Percentiles rank a stretch among this genome's conserved stretches.
Evolutionary conservation across 1,140 invertebrate genomes (phyloP).

Genomic region (Rhynchophorus ferrugineus): DNA sequence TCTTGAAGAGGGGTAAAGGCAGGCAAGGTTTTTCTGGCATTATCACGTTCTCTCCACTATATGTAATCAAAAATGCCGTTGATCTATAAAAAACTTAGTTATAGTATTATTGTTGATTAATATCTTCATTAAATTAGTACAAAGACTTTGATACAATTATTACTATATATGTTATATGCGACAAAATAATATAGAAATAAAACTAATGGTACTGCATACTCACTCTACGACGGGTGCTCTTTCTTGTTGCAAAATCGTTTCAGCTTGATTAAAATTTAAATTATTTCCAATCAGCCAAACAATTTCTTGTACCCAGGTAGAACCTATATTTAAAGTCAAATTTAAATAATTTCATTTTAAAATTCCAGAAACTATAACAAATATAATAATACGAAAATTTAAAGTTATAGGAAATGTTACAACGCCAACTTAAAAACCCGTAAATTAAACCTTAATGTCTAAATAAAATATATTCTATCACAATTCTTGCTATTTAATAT

Average conservation of each 20-base stretch:
- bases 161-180: background rate
- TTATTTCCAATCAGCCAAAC: constrained; percentile 76
- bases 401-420: too few species aligned
- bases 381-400: too few species aligned
- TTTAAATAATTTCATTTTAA: too few species aligned
- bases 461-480: background rate
- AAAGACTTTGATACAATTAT: background rate
- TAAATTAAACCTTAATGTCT: constrained; percentile 1
- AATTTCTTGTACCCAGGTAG: constrained; percentile 85
- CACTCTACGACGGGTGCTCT: constrained; percentile 37
- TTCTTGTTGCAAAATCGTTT: constrained; percentile 53
- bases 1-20: background rate
- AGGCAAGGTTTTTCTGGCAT: background rate
- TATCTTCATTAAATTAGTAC: too few species aligned
- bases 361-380: too few species aligned
- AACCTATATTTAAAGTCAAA: too few species aligned
- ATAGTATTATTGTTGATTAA: too few species aligned
- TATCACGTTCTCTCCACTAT: background rate
- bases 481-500: too few species aligned
- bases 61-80: too few species aligned
- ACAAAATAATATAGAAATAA: background rate
- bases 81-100: too few species aligned
- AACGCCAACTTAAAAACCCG: too few species aligned
- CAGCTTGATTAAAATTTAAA: constrained; percentile 67
- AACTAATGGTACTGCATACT: constrained; percentile 10